A percentile compares a stretch with the other conserved stretches of the same genome.
phyloP scores from a whole-genome alignment of 2,888 invertebrate genomes.

The Frankliniella intonsa region DNA sequence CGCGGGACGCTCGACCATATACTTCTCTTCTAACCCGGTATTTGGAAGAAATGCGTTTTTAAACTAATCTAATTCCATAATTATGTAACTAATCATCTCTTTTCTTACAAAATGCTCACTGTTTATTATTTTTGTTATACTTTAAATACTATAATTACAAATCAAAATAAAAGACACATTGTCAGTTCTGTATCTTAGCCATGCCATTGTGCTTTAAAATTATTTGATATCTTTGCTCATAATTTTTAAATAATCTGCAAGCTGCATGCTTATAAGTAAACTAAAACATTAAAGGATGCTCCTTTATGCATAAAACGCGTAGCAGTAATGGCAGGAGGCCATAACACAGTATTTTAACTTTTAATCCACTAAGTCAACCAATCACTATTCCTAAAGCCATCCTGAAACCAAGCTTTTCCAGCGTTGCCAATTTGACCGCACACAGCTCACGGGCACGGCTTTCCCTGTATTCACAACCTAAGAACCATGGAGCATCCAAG shows the following conservation, averaged over 20 bases:
- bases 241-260: slow-evolving; percentile 5
- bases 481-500: too few species aligned
- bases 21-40: too few species aligned
- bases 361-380: neutral
- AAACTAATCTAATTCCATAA: too few species aligned
- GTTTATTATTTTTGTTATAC: neutral
- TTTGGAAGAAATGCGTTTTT: too few species aligned
- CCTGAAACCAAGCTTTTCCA: slow-evolving; percentile 11
- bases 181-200: too few species aligned
- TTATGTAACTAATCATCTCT: too few species aligned
- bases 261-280: slow-evolving; percentile 15
- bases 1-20: too few species aligned
- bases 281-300: neutral
- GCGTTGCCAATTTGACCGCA: neutral
- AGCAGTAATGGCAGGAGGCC: neutral
- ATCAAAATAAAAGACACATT: neutral
- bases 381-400: neutral
- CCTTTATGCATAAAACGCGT: neutral
- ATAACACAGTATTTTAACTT: neutral
- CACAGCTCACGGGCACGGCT: neutral
- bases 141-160: neutral
- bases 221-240: neutral
- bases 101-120: neutral
- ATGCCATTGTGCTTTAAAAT: too few species aligned
- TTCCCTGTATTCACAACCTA: neutral